These are phyloP conservation scores for Ifrita kowaldi DNA, from an alignment of 2,113 vertebrate species.

Conservation along the genomic window DNA sequence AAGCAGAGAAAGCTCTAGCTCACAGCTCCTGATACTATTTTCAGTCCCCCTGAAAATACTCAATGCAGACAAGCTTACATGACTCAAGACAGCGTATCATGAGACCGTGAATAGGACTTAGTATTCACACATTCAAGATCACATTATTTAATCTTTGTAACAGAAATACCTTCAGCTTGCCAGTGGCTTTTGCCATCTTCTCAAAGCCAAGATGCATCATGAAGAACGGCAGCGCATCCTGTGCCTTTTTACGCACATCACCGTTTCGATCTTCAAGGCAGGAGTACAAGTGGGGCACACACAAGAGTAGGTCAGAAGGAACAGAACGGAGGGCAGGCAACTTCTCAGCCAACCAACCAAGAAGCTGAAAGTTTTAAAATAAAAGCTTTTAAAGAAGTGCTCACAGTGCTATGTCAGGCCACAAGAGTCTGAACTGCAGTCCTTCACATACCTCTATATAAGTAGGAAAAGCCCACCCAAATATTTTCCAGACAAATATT, in stretches of 20 bases:
- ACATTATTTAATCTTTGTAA: background rate
- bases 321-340: slow-evolving; percentile 84
- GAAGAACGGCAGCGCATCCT: slow-evolving; percentile 91
- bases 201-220: slow-evolving; percentile 98
- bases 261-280: slow-evolving; percentile 97
- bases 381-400: background rate
- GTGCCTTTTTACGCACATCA: slow-evolving; percentile 94
- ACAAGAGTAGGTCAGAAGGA: slow-evolving; percentile 85
- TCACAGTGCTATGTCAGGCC: background rate
- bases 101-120: background rate
- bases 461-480: background rate
- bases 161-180: slow-evolving; percentile 88
- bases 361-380: slow-evolving; percentile 73
- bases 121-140: background rate
- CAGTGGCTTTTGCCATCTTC: slow-evolving; percentile 92
- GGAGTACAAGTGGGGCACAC: slow-evolving; percentile 86
- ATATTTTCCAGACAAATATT: background rate
- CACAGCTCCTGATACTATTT: background rate
- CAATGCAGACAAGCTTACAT: background rate
- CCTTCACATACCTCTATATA: background rate
- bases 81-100: background rate
- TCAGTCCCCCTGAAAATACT: background rate
- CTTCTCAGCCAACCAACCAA: slow-evolving; percentile 94
- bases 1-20: background rate
- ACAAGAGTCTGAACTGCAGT: background rate